Evolutionary conservation across 2,113 vertebrate genomes (phyloP).

Genomic region (Dromaius novaehollandiae): DNA sequence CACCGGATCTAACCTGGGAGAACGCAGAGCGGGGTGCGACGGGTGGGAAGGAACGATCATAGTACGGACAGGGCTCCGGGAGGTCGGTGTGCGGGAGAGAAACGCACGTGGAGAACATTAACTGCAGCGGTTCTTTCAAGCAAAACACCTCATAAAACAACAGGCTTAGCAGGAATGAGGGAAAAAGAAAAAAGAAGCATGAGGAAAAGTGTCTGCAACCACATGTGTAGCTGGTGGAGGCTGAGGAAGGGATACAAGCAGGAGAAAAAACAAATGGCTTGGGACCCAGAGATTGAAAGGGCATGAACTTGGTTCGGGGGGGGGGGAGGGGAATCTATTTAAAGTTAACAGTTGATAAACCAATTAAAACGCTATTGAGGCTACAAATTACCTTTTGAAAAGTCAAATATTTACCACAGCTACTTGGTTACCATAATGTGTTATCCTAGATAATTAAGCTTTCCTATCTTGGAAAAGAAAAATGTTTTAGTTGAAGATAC

Average conservation of each 20-base stretch:
- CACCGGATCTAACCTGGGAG: fast-evolving
- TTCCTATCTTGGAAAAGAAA: not conserved
- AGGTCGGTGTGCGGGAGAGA: not conserved
- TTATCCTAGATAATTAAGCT: not conserved
- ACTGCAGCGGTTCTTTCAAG: not conserved
- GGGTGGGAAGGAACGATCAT: not conserved
- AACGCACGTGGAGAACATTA: not conserved
- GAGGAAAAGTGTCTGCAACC: not conserved
- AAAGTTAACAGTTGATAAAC: not conserved
- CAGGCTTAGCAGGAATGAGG: not conserved
- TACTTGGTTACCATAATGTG: not conserved
- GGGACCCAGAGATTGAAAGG: not conserved
- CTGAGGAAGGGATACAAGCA: not conserved
- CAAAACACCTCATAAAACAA: not conserved
- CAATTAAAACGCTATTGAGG: not conserved
- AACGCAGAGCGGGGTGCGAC: fast-evolving
- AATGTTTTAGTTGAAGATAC: not conserved
- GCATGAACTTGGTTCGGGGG: not conserved
- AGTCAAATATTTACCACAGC: not conserved
- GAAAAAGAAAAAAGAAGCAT: not conserved
- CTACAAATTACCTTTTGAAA: not conserved
- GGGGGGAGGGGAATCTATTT: not conserved
- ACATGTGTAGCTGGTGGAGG: not conserved
- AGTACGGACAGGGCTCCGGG: fast-evolving
- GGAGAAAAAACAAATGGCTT: fast-evolving